A percentile compares a stretch with the other conserved stretches of the same genome.
These are phyloP conservation scores for Ostrea denselamellosa DNA, from an alignment of 1,140 invertebrate species.

Conservation along the genomic window DNA sequence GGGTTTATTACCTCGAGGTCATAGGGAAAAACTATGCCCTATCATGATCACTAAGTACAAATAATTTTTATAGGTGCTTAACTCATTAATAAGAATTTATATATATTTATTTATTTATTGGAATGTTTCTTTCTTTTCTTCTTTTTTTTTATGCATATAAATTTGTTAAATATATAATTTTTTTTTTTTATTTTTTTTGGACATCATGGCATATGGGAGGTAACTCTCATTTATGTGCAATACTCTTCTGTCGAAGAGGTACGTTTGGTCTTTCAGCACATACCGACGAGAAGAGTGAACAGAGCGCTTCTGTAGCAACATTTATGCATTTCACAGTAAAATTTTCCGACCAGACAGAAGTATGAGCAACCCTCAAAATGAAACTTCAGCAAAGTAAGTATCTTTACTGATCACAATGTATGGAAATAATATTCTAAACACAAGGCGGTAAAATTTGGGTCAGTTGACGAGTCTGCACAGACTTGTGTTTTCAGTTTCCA, in stretches of 20 bases:
- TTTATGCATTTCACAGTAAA: conserved; percentile 34
- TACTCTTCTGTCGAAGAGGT: conserved; percentile 10
- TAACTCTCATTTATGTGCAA: background rate
- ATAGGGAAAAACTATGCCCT: no score
- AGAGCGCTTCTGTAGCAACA: conserved; percentile 20
- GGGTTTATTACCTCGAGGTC: no score
- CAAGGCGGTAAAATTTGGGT: background rate
- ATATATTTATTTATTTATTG: no score
- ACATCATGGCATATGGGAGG: background rate
- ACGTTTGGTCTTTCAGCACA: background rate
- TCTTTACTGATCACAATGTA: background rate
- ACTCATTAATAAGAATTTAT: no score
- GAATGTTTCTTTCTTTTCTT: no score
- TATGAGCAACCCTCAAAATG: conserved; percentile 29
- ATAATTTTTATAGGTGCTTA: no score
- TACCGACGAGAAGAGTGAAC: conserved; percentile 33
- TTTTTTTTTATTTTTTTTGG: background rate
- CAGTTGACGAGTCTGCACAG: conserved; percentile 31
- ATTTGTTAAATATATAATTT: no score
- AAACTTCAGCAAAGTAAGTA: conserved; percentile 40
- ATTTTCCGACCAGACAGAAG: background rate
- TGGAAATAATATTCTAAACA: background rate
- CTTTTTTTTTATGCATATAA: no score
- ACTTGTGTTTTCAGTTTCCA: conserved; percentile 28
- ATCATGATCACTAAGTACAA: no score